Evolutionary conservation across 2,888 invertebrate species (phyloP), one percentile per base, ranked within the genome.

Genomic region (Chymomyza procnemis): DNA sequence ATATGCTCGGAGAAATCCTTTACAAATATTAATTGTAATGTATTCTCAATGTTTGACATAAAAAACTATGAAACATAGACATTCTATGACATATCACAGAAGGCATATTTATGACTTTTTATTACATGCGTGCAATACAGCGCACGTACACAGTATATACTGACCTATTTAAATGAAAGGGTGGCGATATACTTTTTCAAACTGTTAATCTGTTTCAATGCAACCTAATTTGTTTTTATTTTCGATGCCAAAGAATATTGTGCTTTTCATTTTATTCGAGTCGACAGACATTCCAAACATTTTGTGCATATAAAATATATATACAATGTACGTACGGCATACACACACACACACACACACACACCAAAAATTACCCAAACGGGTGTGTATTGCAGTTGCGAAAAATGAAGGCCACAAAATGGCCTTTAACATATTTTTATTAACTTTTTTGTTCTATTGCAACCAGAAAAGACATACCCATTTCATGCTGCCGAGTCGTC

Each of bases 341-440:
- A n/a, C n/a, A n/a, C n/a, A n/a, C n/a, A n/a, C n/a, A 50, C n/a
- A 8, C 6, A 9, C 50, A 50, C 9, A n/a, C 8, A 18, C 50
- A 18, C 50, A 19, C 50, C 18, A 50, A 50, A 8, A 18, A 41
- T 41, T 41, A 41, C 19, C 4, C 18, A 50, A n/a, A n/a, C n/a
- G 50, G 48, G 48, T 5, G 48, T 5, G 19, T 4, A 50, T 8
- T 50, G 50, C 50, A 50, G 3, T 50, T 50, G 16, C 19, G 4
- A 14, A 47, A 47, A 47, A 48, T 60, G 48, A 60, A 60, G 60
- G 60, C 60, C 60, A 60, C 21, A 60, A 19, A 60, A 21, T 26
- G 8, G 26, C 47, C 21, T 26, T 47, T 48, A 47, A 21, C 60
- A 26, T 22, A 21, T 22, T 16, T 19, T 16, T n/a, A 18, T 12